Conservation (phyloP, 2,888 invertebrate species). For the Mythimna lalbum region DNA sequence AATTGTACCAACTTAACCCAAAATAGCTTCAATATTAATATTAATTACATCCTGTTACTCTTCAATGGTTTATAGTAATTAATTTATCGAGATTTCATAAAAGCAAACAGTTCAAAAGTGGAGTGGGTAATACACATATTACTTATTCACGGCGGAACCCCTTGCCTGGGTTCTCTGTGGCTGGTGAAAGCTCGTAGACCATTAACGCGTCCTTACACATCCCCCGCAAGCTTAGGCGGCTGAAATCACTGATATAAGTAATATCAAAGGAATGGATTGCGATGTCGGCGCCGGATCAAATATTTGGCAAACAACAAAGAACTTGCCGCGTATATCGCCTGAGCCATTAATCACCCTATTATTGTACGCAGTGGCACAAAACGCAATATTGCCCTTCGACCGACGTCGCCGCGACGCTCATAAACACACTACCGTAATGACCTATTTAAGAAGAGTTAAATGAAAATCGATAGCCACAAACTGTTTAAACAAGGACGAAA, state of each 20-base stretch:
- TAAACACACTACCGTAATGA: constrained; percentile 86
- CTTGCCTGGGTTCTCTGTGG: constrained; percentile 44
- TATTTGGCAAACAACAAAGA: constrained; percentile 89
- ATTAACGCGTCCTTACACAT: constrained; percentile 69
- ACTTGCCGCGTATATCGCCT: constrained; percentile 83
- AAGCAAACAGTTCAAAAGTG: constrained; percentile 42
- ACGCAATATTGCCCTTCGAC: constrained; percentile 85
- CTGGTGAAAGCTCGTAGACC: constrained; percentile 65
- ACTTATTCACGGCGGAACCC: constrained; percentile 53
- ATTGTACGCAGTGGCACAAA: constrained; percentile 85
- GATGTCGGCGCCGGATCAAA: constrained; percentile 82
- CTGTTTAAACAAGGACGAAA: constrained; percentile 66
- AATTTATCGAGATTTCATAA: constrained; percentile 44
- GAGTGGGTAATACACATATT: constrained; percentile 51
- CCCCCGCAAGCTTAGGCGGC: constrained; percentile 65
- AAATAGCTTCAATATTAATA: constrained; percentile 1
- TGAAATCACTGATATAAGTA: constrained; percentile 73
- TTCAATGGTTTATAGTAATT: constrained; percentile 32
- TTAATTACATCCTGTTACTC: constrained; percentile 14
- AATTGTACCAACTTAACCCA: background rate
- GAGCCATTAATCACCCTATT: constrained; percentile 88
- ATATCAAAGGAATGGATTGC: constrained; percentile 84
- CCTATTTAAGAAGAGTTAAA: constrained; percentile 86
- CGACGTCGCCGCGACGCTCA: constrained; percentile 79
- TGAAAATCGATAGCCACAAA: constrained; percentile 84